Evolutionary conservation across 2,113 vertebrate species (phyloP).

Genomic region (Sceloporus tristichus): DNA sequence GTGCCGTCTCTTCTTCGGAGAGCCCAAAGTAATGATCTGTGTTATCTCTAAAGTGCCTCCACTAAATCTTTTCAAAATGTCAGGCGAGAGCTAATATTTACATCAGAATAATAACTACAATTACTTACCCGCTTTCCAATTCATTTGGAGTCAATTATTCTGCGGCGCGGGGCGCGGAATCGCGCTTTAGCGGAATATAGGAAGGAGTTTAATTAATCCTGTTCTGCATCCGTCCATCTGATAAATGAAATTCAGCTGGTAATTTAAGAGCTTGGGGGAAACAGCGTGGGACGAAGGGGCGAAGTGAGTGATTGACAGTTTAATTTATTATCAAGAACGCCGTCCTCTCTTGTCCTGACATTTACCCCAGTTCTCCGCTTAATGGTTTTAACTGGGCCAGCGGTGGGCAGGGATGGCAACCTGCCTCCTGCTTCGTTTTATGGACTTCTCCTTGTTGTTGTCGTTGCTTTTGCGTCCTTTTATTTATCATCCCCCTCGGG

Average conservation of each 20-base stretch:
- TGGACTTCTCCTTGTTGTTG: neutral
- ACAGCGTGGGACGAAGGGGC: conserved; percentile 75
- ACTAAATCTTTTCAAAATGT: conserved; percentile 71
- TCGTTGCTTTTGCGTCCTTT: conserved; percentile 20
- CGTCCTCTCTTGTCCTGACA: conserved; percentile 62
- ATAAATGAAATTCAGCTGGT: conserved; percentile 82
- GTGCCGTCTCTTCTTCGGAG: conserved; percentile 52
- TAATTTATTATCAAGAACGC: conserved; percentile 79
- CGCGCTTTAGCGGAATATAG: conserved; percentile 66
- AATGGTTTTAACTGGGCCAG: conserved; percentile 64
- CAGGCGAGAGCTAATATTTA: conserved; percentile 79
- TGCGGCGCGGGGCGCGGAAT: conserved; percentile 66
- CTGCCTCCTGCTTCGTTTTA: conserved; percentile 46
- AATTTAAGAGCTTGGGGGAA: conserved; percentile 81
- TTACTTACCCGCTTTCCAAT: conserved; percentile 73
- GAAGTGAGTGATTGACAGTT: conserved; percentile 77
- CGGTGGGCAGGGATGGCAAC: conserved; percentile 35
- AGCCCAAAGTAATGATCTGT: conserved; percentile 61
- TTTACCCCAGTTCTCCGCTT: conserved; percentile 72
- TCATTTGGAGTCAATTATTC: conserved; percentile 76
- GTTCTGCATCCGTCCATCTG: conserved; percentile 77
- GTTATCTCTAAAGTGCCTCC: conserved; percentile 57
- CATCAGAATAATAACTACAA: conserved; percentile 85
- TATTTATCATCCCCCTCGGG: neutral
- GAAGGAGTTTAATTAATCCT: conserved; percentile 85